A percentile compares a stretch with the other conserved stretches of the same genome.
These are phyloP conservation scores for Ploceus nigricollis DNA, from an alignment of 2,113 vertebrate species.

Conservation along the genomic window DNA sequence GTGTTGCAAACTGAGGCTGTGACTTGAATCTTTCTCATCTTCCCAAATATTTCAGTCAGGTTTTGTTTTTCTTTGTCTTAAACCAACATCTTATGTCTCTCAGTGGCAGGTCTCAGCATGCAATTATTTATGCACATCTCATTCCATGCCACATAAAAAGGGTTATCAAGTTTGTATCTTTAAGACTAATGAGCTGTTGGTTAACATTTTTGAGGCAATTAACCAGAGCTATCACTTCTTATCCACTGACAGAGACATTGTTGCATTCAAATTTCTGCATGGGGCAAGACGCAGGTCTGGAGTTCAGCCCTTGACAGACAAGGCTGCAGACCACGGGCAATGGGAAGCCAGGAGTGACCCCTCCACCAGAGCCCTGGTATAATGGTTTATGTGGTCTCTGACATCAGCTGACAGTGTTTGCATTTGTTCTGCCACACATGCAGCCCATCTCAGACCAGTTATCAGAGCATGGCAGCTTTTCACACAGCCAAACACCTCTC, in stretches of 20 bases:
- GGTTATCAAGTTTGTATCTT: neutral
- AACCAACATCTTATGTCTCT: conserved; percentile 15
- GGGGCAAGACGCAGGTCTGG: neutral
- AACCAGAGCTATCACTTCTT: neutral
- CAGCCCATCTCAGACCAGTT: neutral
- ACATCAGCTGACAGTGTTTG: neutral
- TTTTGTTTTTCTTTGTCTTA: conserved; percentile 31
- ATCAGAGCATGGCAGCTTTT: neutral
- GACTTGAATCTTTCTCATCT: neutral
- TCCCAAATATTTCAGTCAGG: neutral
- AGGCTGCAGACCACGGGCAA: neutral
- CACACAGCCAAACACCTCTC: rapidly evolving
- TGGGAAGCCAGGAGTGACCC: neutral
- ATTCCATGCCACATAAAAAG: conserved; percentile 5
- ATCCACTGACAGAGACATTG: neutral
- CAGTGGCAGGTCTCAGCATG: conserved; percentile 38
- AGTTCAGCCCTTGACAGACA: neutral
- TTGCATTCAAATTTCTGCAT: neutral
- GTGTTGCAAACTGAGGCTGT: neutral
- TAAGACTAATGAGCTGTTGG: conserved; percentile 32
- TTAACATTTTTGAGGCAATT: conserved; percentile 37
- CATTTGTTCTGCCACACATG: neutral
- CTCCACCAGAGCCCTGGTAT: rapidly evolving
- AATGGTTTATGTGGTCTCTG: neutral
- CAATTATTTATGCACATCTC: conserved; percentile 34